Percentiles rank a stretch among this genome's conserved stretches.
phyloP scores from a whole-genome alignment of 2,797 vertebrate genomes.

The Margarornis squamiger region DNA sequence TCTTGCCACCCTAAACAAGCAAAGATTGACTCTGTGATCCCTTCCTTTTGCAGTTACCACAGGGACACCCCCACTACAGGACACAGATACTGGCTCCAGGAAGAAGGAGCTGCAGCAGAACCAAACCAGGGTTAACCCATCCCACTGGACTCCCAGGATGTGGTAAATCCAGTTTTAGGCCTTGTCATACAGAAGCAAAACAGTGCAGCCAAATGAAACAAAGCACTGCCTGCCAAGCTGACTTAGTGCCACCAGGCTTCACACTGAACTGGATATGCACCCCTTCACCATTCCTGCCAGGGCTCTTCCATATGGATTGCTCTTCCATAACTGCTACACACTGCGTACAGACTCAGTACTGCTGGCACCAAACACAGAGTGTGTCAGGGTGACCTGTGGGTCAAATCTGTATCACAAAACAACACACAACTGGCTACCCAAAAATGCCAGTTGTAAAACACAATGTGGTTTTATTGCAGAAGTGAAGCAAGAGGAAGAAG shows the following conservation, averaged over 20 bases:
- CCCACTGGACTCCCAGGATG: background rate
- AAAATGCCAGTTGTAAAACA: background rate
- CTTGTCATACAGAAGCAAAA: background rate
- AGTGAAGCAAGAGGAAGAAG: background rate
- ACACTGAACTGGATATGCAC: background rate
- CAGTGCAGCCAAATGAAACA: background rate
- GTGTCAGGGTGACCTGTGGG: background rate
- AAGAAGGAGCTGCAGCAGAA: background rate
- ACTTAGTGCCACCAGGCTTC: background rate
- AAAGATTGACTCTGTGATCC: background rate
- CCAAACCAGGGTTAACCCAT: background rate
- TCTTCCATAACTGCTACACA: background rate
- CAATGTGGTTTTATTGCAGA: background rate
- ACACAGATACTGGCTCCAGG: background rate
- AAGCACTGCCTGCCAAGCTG: background rate
- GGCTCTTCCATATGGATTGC: background rate
- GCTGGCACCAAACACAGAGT: rapidly evolving
- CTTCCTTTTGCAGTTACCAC: background rate
- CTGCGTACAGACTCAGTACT: rapidly evolving
- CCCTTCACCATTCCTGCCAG: background rate
- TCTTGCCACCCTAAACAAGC: conserved; percentile 79
- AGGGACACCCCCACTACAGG: background rate
- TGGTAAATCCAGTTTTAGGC: background rate
- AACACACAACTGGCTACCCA: background rate
- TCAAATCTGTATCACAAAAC: background rate